phyloP scores from a whole-genome alignment of 2,888 invertebrate genomes.

The Frankliniella fusca region DNA sequence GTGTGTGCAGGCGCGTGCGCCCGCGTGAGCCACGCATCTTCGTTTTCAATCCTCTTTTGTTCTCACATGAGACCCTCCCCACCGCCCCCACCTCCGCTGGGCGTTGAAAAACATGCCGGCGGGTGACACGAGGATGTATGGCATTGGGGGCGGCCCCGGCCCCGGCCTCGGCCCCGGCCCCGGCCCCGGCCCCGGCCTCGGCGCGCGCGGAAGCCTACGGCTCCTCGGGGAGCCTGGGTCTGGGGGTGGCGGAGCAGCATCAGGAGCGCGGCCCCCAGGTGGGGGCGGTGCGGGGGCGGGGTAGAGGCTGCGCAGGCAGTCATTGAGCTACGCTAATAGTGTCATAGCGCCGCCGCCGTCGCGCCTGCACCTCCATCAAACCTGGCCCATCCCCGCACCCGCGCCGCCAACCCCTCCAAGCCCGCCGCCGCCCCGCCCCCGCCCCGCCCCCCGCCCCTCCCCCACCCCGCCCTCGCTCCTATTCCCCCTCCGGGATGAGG shows the following conservation, averaged over 20 bases:
- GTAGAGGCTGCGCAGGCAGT: not conserved
- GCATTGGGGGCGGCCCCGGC: not conserved
- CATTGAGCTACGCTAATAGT: not conserved
- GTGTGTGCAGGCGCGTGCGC: not conserved
- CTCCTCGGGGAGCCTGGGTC: not conserved
- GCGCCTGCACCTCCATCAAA: not conserved
- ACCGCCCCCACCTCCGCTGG: not conserved
- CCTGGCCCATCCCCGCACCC: not conserved
- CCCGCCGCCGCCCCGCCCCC: not conserved
- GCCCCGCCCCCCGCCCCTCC: not conserved
- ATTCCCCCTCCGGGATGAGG: too few species aligned
- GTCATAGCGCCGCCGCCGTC: not conserved
- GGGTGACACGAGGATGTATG: not conserved
- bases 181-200: too few species aligned
- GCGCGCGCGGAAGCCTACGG: too few species aligned
- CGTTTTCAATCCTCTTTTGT: slow-evolving; percentile 2
- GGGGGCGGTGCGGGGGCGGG: not conserved
- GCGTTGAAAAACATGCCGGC: not conserved
- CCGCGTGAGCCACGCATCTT: not conserved
- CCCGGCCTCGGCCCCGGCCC: not conserved
- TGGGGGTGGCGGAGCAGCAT: not conserved
- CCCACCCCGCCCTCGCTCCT: too few species aligned
- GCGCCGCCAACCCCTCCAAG: too few species aligned
- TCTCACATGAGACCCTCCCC: not conserved
- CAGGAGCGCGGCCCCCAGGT: not conserved